A percentile compares a stretch with the other conserved stretches of the same genome.
phyloP scores from a whole-genome alignment of 2,888 invertebrate genomes.

The Thumatha senex region DNA sequence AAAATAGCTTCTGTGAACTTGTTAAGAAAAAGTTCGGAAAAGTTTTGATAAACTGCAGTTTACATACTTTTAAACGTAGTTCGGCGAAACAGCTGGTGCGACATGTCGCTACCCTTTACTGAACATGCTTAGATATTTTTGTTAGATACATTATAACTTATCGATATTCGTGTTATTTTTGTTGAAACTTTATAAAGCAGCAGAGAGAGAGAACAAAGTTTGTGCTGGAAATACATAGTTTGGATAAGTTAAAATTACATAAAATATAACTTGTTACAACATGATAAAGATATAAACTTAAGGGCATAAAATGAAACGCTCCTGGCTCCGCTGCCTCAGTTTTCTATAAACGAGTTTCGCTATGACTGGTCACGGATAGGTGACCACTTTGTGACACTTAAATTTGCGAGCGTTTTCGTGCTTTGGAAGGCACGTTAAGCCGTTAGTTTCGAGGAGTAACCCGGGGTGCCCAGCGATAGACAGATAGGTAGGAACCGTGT shows the following conservation, averaged over 20 bases:
- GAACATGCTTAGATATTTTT: slow-evolving; percentile 26
- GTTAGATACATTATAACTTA: slow-evolving; percentile 18
- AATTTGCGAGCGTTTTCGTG: too few species aligned
- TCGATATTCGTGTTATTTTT: slow-evolving; percentile 6
- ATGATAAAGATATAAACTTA: too few species aligned
- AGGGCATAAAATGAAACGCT: too few species aligned
- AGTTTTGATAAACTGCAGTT: slow-evolving; percentile 46
- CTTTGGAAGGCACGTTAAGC: too few species aligned
- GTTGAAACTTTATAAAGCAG: slow-evolving; percentile 3
- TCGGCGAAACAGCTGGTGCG: slow-evolving; percentile 31
- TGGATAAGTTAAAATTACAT: background rate
- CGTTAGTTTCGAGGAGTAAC: too few species aligned
- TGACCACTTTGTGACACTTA: too few species aligned
- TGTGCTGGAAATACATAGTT: background rate
- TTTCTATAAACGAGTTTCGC: too few species aligned
- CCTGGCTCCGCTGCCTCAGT: too few species aligned
- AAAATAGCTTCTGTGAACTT: slow-evolving; percentile 25
- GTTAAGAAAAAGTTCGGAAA: slow-evolving; percentile 22
- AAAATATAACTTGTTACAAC: background rate
- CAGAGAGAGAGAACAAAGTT: slow-evolving; percentile 2
- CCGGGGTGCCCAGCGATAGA: too few species aligned
- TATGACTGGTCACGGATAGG: too few species aligned
- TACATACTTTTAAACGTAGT: slow-evolving; percentile 29
- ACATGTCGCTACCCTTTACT: slow-evolving; percentile 16
- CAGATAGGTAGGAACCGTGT: too few species aligned